Evolutionary conservation across 2,113 vertebrate species (phyloP).

Genomic region (Dolichotis patagonum): DNA sequence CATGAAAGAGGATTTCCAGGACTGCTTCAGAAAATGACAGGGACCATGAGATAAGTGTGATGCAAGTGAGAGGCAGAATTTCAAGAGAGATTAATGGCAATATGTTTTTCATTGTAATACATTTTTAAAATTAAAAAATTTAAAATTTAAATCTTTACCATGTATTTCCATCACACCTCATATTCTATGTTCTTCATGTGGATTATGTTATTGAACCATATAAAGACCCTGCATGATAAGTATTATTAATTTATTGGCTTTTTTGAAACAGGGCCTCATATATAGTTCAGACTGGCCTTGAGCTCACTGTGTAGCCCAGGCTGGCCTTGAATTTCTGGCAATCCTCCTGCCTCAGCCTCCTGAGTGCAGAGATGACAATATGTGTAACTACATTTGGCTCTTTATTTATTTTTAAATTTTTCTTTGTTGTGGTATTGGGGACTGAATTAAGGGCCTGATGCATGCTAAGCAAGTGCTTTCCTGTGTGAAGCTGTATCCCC

Average conservation of each 20-base stretch:
- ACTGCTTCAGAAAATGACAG: neutral
- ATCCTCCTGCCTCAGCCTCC: neutral
- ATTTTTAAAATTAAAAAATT: neutral
- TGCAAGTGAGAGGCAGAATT: neutral
- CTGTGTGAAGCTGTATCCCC: neutral
- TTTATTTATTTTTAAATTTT: neutral
- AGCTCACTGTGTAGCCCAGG: neutral
- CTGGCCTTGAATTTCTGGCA: neutral
- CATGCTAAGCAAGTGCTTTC: neutral
- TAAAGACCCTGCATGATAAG: neutral
- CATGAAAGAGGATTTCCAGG: neutral
- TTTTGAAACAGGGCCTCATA: neutral
- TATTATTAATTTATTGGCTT: neutral
- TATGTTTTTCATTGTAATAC: neutral
- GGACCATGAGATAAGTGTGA: neutral
- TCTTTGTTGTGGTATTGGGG: neutral
- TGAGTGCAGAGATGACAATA: neutral
- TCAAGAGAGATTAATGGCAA: neutral
- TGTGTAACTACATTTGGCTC: neutral
- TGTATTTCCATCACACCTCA: neutral
- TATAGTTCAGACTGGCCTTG: neutral
- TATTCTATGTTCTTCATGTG: neutral
- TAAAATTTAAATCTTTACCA: neutral
- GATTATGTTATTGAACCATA: neutral
- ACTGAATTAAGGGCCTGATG: too few relatives aligned